Conservation (phyloP, 30 jellyfish, hydroid and myxozoan genomes). For the Aurelia aurita complex sp. Pacific region DNA sequence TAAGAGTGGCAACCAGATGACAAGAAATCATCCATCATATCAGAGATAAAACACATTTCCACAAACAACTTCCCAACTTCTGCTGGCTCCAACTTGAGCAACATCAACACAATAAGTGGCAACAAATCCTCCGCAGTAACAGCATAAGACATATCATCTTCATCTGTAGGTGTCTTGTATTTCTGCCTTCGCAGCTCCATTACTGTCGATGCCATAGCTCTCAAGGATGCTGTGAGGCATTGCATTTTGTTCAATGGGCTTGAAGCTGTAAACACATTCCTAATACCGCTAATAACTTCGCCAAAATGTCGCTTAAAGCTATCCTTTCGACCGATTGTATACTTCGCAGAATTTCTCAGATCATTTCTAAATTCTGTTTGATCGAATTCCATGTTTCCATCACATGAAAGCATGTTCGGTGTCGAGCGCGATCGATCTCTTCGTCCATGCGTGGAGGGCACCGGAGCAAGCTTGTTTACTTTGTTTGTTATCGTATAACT, state of each 20-base stretch:
- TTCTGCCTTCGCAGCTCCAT: constrained; percentile 77
- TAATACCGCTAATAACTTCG: constrained; percentile 36
- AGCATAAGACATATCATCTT: constrained; percentile 40
- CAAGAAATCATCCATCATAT: constrained; percentile 88
- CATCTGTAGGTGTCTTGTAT: background rate
- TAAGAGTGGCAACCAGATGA: constrained; percentile 95
- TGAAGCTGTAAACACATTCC: constrained; percentile 38
- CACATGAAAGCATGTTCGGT: constrained; percentile 9
- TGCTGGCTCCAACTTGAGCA: constrained; percentile 72
- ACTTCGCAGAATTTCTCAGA: background rate
- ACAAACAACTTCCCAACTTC: constrained; percentile 81
- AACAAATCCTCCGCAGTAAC: constrained; percentile 92
- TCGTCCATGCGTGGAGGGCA: background rate
- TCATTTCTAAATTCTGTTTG: background rate
- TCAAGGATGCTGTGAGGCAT: constrained; percentile 76
- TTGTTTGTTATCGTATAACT: background rate
- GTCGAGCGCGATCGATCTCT: constrained; percentile 20
- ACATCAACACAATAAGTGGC: constrained; percentile 83
- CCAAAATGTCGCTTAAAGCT: constrained; percentile 84
- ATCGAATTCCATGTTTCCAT: background rate
- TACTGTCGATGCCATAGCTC: constrained; percentile 61
- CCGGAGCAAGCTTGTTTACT: background rate
- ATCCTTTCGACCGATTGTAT: constrained; percentile 29
- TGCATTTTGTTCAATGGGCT: constrained; percentile 92
- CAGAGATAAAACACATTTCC: constrained; percentile 75